phyloP scores from a whole-genome alignment of 2,888 invertebrate species.

The Polymixis flavicincta region DNA sequence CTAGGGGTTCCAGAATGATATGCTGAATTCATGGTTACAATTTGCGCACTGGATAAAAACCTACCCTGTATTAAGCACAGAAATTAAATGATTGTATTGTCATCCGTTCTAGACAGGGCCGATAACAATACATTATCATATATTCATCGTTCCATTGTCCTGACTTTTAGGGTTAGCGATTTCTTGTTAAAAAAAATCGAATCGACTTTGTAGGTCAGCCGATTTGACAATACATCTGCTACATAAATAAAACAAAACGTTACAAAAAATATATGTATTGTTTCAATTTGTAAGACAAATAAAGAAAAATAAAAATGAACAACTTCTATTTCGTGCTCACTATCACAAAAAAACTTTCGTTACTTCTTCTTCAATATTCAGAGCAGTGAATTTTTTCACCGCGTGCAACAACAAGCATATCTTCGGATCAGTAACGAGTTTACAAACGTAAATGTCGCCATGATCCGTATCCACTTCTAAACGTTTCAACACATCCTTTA shows the following conservation, averaged over 20 bases:
- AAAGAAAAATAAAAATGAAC: constrained; percentile 28
- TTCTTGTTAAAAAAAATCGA: too few relatives aligned
- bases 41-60: too few relatives aligned
- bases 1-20: too few relatives aligned
- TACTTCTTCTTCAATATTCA: constrained; percentile 78
- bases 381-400: constrained; percentile 82
- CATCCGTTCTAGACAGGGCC: too few relatives aligned
- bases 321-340: neutral
- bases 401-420: constrained; percentile 82
- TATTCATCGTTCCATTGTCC: too few relatives aligned
- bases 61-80: too few relatives aligned
- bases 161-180: too few relatives aligned
- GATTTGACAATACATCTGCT: too few relatives aligned
- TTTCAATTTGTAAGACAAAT: constrained; percentile 15
- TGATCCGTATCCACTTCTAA: constrained; percentile 82
- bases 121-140: too few relatives aligned
- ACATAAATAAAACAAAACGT: neutral
- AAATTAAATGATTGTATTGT: too few relatives aligned
- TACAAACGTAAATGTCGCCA: constrained; percentile 83
- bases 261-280: constrained; percentile 13
- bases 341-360: constrained; percentile 68
- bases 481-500: constrained; percentile 74
- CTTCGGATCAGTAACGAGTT: constrained; percentile 78
- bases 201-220: too few relatives aligned
- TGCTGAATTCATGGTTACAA: too few relatives aligned